Conservation (phyloP, 1,140 invertebrate species). For the Drosophila repletoides region DNA sequence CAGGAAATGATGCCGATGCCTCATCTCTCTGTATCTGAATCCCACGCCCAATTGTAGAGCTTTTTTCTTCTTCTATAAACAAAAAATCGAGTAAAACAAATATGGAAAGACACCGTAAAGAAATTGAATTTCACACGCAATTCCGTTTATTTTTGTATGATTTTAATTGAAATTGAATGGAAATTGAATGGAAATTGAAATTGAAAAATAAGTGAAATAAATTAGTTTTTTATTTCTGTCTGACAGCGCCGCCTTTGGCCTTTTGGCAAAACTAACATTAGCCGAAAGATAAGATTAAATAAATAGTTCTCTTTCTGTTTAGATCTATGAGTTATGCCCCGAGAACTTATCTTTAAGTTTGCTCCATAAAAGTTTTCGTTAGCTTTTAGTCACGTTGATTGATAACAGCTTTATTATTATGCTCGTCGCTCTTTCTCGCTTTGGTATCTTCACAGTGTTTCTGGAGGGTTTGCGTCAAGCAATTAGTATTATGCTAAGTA, state of each 20-base stretch:
- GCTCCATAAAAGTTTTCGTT: neutral
- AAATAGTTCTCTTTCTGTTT: neutral
- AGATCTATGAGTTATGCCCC: neutral
- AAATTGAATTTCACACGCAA: slow-evolving; percentile 68
- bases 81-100: slow-evolving; percentile 41
- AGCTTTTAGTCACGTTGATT: slow-evolving; percentile 10
- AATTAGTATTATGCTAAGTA: slow-evolving; percentile 52
- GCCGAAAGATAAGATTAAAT: slow-evolving; percentile 32
- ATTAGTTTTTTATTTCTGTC: slow-evolving; percentile 41
- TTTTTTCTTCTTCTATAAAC: slow-evolving; percentile 55
- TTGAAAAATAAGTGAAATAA: slow-evolving; percentile 47
- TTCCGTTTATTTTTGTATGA: slow-evolving; percentile 58
- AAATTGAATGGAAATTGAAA: slow-evolving; percentile 50
- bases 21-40: slow-evolving; percentile 46
- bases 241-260: too few species aligned
- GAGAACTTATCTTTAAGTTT: slow-evolving; percentile 4
- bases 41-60: slow-evolving; percentile 54
- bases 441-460: neutral
- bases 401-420: slow-evolving; percentile 19
- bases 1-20: slow-evolving; percentile 74
- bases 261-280: slow-evolving; percentile 8
- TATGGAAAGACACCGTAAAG: slow-evolving; percentile 22
- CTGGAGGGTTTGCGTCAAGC: slow-evolving; percentile 22
- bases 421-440: neutral
- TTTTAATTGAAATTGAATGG: slow-evolving; percentile 13